Conservation (phyloP, 2,888 invertebrate genomes). For the Lampropteryx suffumata region DNA sequence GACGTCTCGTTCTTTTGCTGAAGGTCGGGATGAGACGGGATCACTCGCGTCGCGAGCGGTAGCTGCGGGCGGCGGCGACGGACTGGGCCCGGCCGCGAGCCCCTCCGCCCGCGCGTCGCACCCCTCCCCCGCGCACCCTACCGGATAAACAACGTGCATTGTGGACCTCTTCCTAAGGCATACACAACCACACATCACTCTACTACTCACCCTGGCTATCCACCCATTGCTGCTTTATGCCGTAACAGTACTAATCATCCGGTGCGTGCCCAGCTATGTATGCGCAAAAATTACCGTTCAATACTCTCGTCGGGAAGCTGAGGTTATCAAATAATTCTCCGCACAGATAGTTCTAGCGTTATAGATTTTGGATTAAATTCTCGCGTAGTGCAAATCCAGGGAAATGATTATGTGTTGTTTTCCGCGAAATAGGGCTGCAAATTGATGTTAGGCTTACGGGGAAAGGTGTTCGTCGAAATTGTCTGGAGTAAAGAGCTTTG, state of each 20-base stretch:
- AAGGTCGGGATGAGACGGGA: conserved; percentile 71
- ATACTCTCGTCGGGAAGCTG: conserved; percentile 44
- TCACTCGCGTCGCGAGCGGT: conserved; percentile 67
- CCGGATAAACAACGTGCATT: conserved; percentile 82
- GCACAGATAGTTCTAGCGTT: conserved; percentile 67
- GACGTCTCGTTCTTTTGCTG: conserved; percentile 77
- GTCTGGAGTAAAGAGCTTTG: conserved; percentile 6
- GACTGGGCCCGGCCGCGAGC: conserved; percentile 78
- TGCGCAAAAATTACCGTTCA: conserved; percentile 21
- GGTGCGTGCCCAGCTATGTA: conserved; percentile 38
- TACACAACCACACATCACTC: conserved; percentile 53
- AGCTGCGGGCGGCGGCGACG: conserved; percentile 65
- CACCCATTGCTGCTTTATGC: conserved; percentile 37
- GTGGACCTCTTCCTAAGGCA: conserved; percentile 76
- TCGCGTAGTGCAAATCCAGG: conserved; percentile 55
- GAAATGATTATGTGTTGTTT: conserved; percentile 41
- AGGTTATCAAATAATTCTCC: conserved; percentile 66
- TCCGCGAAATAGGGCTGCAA: conserved; percentile 21
- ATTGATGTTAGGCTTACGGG: conserved; percentile 21
- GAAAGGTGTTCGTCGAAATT: conserved; percentile 12
- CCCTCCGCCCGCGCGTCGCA: conserved; percentile 50
- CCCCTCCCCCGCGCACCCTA: conserved; percentile 58
- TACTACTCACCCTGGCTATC: conserved; percentile 33
- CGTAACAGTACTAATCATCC: neutral
- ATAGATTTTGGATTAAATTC: conserved; percentile 74